Evolutionary conservation across 2,888 invertebrate species (phyloP).

Genomic region (Macrophya alboannulata): DNA sequence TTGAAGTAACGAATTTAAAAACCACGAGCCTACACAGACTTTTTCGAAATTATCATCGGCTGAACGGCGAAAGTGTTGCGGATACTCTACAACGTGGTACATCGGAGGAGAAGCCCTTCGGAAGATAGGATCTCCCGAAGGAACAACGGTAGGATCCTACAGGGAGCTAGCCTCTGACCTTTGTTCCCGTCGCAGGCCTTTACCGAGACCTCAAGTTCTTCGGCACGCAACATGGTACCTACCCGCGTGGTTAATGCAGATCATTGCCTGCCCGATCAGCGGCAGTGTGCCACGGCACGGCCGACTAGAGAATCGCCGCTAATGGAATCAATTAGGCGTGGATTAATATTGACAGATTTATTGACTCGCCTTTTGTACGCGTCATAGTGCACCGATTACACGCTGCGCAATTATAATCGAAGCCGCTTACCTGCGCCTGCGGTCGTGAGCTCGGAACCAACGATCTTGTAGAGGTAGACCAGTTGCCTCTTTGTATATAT

Average conservation of each 20-base stretch:
- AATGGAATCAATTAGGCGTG: constrained; percentile 73
- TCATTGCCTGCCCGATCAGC: constrained; percentile 52
- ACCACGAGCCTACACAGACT: neutral
- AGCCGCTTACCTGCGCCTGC: constrained; percentile 35
- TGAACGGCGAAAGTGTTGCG: neutral
- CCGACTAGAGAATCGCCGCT: constrained; percentile 65
- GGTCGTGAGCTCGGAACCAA: constrained; percentile 34
- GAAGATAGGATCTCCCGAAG: constrained; percentile 42
- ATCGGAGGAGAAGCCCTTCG: neutral
- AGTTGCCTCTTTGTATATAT: constrained; percentile 29
- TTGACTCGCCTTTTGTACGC: constrained; percentile 70
- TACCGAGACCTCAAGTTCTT: constrained; percentile 41
- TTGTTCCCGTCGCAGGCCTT: constrained; percentile 54
- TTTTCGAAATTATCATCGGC: constrained; percentile 12
- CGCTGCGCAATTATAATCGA: constrained; percentile 61
- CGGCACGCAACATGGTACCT: constrained; percentile 39
- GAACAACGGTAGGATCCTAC: constrained; percentile 58
- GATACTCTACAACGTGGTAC: neutral
- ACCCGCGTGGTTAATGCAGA: constrained; percentile 46
- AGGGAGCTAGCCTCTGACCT: constrained; percentile 56
- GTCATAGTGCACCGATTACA: constrained; percentile 65
- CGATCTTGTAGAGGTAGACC: constrained; percentile 23
- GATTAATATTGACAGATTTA: constrained; percentile 75
- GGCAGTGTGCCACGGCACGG: constrained; percentile 54
- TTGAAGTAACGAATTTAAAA: neutral